These are phyloP conservation scores for Apodemus sylvaticus DNA, from an alignment of 2,113 vertebrate species.

Conservation along the genomic window DNA sequence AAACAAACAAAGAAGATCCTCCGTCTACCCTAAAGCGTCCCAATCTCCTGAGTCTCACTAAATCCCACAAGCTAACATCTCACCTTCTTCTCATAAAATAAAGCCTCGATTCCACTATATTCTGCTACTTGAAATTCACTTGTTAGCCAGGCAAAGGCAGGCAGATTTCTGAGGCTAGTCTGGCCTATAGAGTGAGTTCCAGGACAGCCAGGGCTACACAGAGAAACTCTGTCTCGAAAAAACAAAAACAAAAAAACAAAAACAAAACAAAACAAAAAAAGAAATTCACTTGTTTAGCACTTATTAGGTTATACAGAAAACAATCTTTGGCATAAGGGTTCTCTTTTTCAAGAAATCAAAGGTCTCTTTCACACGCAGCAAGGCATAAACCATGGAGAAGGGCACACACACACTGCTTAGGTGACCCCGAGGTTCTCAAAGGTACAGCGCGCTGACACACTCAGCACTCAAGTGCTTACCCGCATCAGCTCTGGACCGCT, in stretches of 20 bases:
- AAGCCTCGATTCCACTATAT: background rate
- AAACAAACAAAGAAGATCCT: background rate
- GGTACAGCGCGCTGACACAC: background rate
- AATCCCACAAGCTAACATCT: background rate
- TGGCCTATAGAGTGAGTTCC: no score
- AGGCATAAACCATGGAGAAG: background rate
- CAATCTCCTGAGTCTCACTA: conserved; percentile 18
- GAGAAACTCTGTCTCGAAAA: no score
- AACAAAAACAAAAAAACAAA: no score
- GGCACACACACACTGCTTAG: background rate
- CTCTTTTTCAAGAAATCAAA: background rate
- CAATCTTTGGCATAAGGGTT: background rate
- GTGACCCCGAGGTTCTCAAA: background rate
- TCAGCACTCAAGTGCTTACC: conserved; percentile 84
- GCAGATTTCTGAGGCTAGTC: no score
- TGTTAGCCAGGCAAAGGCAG: no score
- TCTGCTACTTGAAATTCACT: background rate
- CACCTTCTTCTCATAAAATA: background rate
- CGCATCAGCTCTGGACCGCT: conserved; percentile 97
- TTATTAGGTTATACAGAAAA: background rate
- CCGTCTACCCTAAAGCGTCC: background rate
- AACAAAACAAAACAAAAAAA: no score
- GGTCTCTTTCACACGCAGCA: background rate
- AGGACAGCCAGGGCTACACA: no score
- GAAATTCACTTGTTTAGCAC: background rate